Base-by-base conservation (phyloP, 2,797 vertebrate genomes). In the Melanogrammus aeglefinus region DNA sequence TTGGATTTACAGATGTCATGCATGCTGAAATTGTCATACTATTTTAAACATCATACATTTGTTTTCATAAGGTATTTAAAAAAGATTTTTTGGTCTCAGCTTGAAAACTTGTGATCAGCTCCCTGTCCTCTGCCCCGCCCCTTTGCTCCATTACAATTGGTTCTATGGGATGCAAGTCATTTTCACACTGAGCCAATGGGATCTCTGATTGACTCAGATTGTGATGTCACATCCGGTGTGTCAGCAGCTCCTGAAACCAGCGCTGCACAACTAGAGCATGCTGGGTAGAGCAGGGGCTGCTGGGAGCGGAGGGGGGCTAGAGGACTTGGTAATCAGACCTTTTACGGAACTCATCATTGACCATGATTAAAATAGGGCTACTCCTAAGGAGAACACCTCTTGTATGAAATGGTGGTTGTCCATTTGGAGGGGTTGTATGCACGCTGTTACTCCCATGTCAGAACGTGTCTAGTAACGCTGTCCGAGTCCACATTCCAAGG, bases 91-190 rank as follows among this genome's bases (percentile, higher is more conserved):
- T 33, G 94, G 95, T 95, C 95, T 96, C 95, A 96, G 95, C 87
- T 95, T 95, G 94, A 95, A 95, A 95, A 95, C 94, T 91, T 92
- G 79, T 91, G 91, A 95, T 96, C 95, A 96, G 78, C 66, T 84
- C 57, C 47, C 73, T 27, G 10, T 86, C 83, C 88, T 84, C 80
- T 78, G 76, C 93, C 72, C 81, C 71, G 91, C 87, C 80, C 29
- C 36, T 0, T 1, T 12, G 51, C 95, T 95, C 95, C 93, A n/a
- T 81, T 79, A 7, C 14, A n/a, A 76, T 0, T 14, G 39, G n/a
- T 29, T 81, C 38, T 96, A 94, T 96, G 10, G 92, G 95, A 94
- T 72, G 29, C 47, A 8, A 72, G 9, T 31, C 2, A 81, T 88
- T n/a, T n/a, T n/a, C 78, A 66, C 83, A 72, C 85, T 82, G 92